Evolutionary conservation across 2,113 vertebrate genomes (phyloP).

Genomic region (Osmerus mordax): DNA sequence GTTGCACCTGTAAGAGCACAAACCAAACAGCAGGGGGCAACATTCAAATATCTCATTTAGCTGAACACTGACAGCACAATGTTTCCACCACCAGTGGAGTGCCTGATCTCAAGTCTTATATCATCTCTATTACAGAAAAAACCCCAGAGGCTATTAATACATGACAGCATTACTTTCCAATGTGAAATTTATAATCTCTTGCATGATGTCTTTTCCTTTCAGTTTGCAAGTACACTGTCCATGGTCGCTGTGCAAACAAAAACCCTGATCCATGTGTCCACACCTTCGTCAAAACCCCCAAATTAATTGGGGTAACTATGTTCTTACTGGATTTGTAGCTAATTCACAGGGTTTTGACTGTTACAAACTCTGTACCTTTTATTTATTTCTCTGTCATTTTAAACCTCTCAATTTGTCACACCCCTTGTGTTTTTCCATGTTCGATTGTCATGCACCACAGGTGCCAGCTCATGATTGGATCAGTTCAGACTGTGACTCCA

Average conservation of each 20-base stretch:
- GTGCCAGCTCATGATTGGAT: conserved; percentile 82
- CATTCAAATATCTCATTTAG: background rate
- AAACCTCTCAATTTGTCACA: background rate
- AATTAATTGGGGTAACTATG: conserved; percentile 78
- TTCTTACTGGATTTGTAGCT: no score
- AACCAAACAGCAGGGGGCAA: conserved; percentile 43
- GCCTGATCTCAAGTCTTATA: no score
- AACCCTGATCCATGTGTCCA: conserved; percentile 76
- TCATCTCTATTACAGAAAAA: no score
- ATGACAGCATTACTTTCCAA: background rate
- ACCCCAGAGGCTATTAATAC: no score
- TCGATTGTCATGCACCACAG: conserved; percentile 50
- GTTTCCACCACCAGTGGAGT: no score
- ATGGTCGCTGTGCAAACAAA: conserved; percentile 86
- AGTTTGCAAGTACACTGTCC: conserved; percentile 89
- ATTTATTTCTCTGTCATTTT: background rate
- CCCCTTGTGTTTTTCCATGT: conserved; percentile 1
- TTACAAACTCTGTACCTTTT: background rate
- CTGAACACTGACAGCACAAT: no score
- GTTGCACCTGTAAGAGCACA: conserved; percentile 82
- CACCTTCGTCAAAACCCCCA: conserved; percentile 85
- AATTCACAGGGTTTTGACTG: background rate
- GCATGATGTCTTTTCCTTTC: conserved; percentile 16
- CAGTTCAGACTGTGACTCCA: conserved; percentile 75
- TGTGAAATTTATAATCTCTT: conserved; percentile 1